Base-by-base conservation (phyloP, 2,113 vertebrate genomes). In the Oxyura jamaicensis region DNA sequence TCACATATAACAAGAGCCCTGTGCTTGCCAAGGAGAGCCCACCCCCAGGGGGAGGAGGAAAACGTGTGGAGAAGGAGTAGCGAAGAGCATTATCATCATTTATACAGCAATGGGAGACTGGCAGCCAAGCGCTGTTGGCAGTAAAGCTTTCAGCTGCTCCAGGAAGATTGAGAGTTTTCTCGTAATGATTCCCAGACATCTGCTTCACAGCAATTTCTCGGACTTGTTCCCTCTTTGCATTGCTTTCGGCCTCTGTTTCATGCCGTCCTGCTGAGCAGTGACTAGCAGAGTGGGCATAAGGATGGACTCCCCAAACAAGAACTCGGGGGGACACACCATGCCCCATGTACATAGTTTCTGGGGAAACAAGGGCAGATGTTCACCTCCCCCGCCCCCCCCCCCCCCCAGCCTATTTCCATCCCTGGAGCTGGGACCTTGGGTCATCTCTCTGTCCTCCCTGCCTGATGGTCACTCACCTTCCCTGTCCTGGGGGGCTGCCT, bases 141-240 rank as follows among this genome's bases (percentile, higher is more conserved):
- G 90, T 94, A 96, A 97, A 96, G 46, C 90, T 96, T 96, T 97
- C 94, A 95, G 90, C 94, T 96, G 93, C 94, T 88, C 65, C 76
- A 83, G 35, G 88, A 95, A 94, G 91, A 96, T 86, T 91, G 88
- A 94, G 79, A 75, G 65, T 48, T 55, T 77, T 96, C 83, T 83
- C 29, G 0, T 97, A 97, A 97, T 96, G 95, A 95, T 72, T 96
- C 91, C 93, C 96, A 96, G 96, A 95, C 91, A 90, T 95, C 72
- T 90, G 75, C 44, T 94, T 90, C 52, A 63, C 79, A 91, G 55
- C 63, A 74, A n/a, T 80, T 86, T 94, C 59, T 91, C 35, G 2
- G n/a, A 48, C 6, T 85, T 14, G 22, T 59, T 83, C 82, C 56
- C 23, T 78, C 52, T 59, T 77, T 26, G 42, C 35, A 58, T 85